Evolutionary conservation across 2,888 invertebrate genomes (phyloP), one percentile per base, ranked within the genome.

Genomic region (Cepaea hortensis): DNA sequence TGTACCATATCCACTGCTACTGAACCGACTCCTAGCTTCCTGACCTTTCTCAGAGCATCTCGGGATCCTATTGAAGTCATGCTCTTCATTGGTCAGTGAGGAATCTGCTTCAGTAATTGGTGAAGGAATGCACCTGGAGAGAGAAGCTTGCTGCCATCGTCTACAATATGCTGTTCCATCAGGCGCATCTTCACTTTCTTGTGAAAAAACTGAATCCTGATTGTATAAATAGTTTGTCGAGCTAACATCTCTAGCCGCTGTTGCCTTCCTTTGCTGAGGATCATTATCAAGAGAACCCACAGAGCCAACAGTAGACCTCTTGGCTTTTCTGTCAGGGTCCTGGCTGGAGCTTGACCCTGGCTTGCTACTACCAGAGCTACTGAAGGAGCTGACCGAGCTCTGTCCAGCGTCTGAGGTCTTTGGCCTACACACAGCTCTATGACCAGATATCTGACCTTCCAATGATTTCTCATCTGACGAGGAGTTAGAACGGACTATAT

Each of bases 1-100:
- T 3, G 85, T 86, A 7, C 81, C 86, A 77, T 84, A 86, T 2
- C 88, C 86, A 73, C 88, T 88, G 76, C 86, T 88, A 6, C 84
- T 76, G 72, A 68, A 88, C 13, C 61, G 81, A 65, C n/a, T n/a
- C 5, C 88, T 18, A 20, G 84, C 86, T 68, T 81, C 50, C 35
- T 48, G 68, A 20, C 85, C 87, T 84, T 61, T 55, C 55, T 82
- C 82, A 23, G 50, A 82, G 23, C n/a, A 62, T 55, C 61, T 72
- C 3, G 20, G 11, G 23, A 61, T 35, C n/a, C 9, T n/a, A 50
- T 20, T 70, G 6, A 48, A 20, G 7, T 20, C 50, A 68, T 20
- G 13, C 11, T 48, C 15, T 20, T 48, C 68, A 48, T 3, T 48
- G 48, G 35, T 62, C 18, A 6, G 62, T 62, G 62, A 62, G n/a